phyloP scores from a whole-genome alignment of 1,140 invertebrate genomes.

The Drosophila kurseongensis region DNA sequence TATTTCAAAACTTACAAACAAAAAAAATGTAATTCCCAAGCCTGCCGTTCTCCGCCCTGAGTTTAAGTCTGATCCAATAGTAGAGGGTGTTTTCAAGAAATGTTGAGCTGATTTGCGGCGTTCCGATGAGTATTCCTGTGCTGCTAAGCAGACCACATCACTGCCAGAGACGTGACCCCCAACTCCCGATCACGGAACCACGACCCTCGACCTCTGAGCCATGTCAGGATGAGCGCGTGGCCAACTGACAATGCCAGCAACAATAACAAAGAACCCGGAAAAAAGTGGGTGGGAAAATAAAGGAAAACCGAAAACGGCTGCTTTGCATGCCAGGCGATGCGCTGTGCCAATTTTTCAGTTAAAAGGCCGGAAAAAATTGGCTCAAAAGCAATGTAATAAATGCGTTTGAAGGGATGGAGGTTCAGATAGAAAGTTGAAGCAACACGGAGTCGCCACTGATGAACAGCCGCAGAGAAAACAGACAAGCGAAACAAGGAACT shows the following conservation, averaged over 20 bases:
- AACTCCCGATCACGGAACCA: background rate
- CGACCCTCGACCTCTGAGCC: slow-evolving; percentile 47
- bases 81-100: background rate
- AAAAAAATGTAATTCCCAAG: too few species aligned
- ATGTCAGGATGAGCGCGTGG: slow-evolving; percentile 68
- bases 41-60: too few species aligned
- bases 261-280: slow-evolving; percentile 17
- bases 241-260: slow-evolving; percentile 77
- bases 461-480: slow-evolving; percentile 68
- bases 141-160: slow-evolving; percentile 59
- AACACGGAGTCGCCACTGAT: slow-evolving; percentile 46
- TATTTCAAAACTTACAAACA: too few species aligned
- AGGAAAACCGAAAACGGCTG: slow-evolving; percentile 64
- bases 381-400: slow-evolving; percentile 79
- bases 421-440: background rate
- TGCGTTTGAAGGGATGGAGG: slow-evolving; percentile 59
- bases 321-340: slow-evolving; percentile 75
- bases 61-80: too few species aligned
- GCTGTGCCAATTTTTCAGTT: slow-evolving; percentile 80
- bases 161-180: slow-evolving; percentile 28
- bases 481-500: slow-evolving; percentile 33
- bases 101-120: slow-evolving; percentile 61
- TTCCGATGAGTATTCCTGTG: slow-evolving; percentile 25
- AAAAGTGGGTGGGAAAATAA: slow-evolving; percentile 13
- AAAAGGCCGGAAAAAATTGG: slow-evolving; percentile 67